These are phyloP conservation scores for Teleogryllus occipitalis DNA, from an alignment of 1,140 invertebrate genomes.

Conservation along the genomic window DNA sequence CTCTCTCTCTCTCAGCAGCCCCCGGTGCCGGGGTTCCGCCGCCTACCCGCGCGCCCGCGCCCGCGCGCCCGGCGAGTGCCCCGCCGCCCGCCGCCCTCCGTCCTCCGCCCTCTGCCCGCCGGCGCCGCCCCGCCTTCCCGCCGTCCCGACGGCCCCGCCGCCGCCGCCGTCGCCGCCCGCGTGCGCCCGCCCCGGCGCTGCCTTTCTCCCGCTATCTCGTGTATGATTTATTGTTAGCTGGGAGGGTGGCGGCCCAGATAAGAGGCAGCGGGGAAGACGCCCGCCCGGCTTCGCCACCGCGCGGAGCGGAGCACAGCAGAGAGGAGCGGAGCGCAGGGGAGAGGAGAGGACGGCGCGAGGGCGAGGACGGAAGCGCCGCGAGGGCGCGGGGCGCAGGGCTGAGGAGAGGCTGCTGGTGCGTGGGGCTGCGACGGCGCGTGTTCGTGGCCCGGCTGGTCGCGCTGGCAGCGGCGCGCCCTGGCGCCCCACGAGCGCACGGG, in stretches of 20 bases:
- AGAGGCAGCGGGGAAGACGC: neutral
- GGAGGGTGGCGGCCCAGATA: constrained; percentile 17
- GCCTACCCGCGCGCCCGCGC: too few species aligned
- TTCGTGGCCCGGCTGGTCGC: too few species aligned
- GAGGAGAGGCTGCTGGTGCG: too few species aligned
- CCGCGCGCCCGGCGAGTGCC: too few species aligned
- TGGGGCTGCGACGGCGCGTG: too few species aligned
- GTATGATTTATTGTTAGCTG: constrained; percentile 18
- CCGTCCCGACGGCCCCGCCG: neutral
- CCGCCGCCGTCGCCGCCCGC: constrained; percentile 1
- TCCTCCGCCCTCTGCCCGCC: too few species aligned
- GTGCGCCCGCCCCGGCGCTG: neutral
- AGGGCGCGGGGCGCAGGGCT: neutral
- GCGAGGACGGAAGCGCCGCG: neutral
- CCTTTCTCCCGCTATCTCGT: constrained; percentile 15
- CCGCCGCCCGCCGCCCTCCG: too few species aligned
- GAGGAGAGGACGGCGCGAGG: neutral
- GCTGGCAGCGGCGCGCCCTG: too few species aligned
- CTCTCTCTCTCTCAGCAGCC: neutral
- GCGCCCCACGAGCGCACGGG: too few species aligned
- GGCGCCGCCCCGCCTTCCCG: too few species aligned
- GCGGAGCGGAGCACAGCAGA: neutral
- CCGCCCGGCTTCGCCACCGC: too few species aligned
- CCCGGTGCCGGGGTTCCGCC: neutral
- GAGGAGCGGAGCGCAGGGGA: neutral